A percentile compares a stretch with the other conserved stretches of the same genome.
These are phyloP conservation scores for Synanthedon formicaeformis DNA, from an alignment of 2,888 invertebrate genomes.

Conservation along the genomic window DNA sequence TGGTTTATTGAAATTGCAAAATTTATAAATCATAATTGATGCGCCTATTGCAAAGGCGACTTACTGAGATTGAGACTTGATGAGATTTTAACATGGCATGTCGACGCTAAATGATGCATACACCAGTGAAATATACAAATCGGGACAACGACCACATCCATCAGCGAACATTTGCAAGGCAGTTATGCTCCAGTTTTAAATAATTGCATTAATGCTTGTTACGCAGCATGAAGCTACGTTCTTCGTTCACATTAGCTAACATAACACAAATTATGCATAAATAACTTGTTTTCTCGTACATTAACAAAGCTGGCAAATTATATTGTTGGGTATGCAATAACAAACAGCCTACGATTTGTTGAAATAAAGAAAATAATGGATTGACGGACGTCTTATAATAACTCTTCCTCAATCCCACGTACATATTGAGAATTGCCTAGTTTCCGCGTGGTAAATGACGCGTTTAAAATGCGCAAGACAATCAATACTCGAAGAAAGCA, in stretches of 20 bases:
- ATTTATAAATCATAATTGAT: background rate
- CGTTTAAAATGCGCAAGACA: constrained; percentile 17
- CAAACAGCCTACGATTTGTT: constrained; percentile 17
- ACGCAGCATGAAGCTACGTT: constrained; percentile 33
- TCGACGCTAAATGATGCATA: constrained; percentile 27
- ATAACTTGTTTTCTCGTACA: constrained; percentile 5
- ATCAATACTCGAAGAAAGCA: constrained; percentile 41
- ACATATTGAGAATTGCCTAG: constrained; percentile 4
- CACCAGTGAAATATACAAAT: constrained; percentile 19
- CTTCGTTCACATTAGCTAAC: constrained; percentile 35
- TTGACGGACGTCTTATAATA: background rate
- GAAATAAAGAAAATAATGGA: constrained; percentile 3
- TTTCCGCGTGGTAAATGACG: constrained; percentile 10
- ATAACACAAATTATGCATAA: constrained; percentile 39
- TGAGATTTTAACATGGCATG: constrained; percentile 35
- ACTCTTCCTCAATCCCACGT: constrained; percentile 25
- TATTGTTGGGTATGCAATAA: constrained; percentile 8
- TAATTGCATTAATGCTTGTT: constrained; percentile 52
- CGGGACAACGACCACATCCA: constrained; percentile 15
- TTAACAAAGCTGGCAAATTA: background rate
- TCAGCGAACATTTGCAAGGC: constrained; percentile 30
- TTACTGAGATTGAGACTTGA: constrained; percentile 19
- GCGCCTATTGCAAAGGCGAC: constrained; percentile 2
- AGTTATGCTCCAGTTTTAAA: constrained; percentile 47
- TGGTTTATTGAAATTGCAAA: background rate